A percentile compares a stretch with the other conserved stretches of the same genome.
Evolutionary conservation across 2,888 invertebrate genomes (phyloP).

Genomic region (Miltochrista miniata): DNA sequence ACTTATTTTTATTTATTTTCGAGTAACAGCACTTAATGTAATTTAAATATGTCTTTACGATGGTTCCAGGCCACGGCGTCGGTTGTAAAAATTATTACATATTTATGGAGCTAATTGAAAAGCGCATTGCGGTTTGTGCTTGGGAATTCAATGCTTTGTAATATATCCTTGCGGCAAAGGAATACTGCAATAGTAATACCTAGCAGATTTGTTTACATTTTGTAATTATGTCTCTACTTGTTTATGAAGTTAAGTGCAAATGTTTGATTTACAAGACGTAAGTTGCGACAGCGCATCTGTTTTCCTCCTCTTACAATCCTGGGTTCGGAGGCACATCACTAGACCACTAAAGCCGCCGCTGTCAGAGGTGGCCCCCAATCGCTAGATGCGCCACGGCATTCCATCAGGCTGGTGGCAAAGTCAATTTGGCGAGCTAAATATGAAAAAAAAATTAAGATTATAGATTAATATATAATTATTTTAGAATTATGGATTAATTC

Average conservation of each 20-base stretch:
- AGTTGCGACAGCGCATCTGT: no score
- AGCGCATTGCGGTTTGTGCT: neutral
- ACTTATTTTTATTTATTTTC: neutral
- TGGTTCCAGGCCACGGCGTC: neutral
- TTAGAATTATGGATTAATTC: no score
- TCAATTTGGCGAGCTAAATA: no score
- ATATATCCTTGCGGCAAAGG: neutral
- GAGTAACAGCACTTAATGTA: neutral
- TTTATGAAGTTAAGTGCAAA: neutral
- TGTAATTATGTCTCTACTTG: neutral
- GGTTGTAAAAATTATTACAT: neutral
- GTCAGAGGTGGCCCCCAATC: no score
- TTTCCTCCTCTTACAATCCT: no score
- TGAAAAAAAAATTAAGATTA: no score
- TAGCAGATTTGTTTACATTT: neutral
- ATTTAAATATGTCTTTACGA: neutral
- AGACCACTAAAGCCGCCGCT: no score
- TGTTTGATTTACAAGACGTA: no score
- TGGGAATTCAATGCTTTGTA: neutral
- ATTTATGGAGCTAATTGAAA: neutral
- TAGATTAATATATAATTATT: no score
- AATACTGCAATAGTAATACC: neutral
- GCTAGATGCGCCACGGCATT: no score
- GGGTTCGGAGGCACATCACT: no score
- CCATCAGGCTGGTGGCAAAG: no score